These are phyloP conservation scores for Epicampocera succincta DNA, from an alignment of 2,888 invertebrate species.

Conservation along the genomic window DNA sequence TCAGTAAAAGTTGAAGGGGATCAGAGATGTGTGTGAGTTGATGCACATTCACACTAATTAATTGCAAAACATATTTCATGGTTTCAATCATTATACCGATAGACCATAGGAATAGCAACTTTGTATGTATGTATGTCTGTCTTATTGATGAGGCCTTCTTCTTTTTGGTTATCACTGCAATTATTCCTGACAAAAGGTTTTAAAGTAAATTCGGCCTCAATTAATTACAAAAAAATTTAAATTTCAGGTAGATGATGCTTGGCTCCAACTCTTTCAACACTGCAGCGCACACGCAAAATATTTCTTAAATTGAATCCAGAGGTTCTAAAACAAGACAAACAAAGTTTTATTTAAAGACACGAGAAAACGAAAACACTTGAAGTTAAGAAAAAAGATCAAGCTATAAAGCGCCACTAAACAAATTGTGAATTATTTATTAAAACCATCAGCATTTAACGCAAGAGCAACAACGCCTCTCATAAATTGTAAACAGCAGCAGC, in stretches of 20 bases:
- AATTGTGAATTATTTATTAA: constrained; percentile 51
- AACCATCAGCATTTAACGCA: constrained; percentile 55
- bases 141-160: no score
- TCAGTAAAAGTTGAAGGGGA: no score
- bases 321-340: constrained; percentile 11
- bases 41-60: no score
- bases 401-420: constrained; percentile 60
- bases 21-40: no score
- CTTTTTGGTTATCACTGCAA: no score
- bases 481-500: constrained; percentile 34
- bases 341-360: neutral
- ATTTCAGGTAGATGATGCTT: constrained; percentile 48
- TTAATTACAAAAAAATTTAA: constrained; percentile 27
- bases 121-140: no score
- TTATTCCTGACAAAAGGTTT: no score
- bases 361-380: constrained; percentile 42
- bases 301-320: constrained; percentile 28
- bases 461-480: constrained; percentile 58
- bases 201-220: constrained; percentile 12
- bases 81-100: no score
- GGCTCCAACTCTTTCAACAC: constrained; percentile 29
- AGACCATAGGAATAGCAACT: no score
- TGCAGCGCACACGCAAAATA: constrained; percentile 23
- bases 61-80: no score
- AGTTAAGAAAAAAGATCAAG: constrained; percentile 45